phyloP scores from a whole-genome alignment of 2,888 invertebrate species.

The Hirtodrosophila trivittata region DNA sequence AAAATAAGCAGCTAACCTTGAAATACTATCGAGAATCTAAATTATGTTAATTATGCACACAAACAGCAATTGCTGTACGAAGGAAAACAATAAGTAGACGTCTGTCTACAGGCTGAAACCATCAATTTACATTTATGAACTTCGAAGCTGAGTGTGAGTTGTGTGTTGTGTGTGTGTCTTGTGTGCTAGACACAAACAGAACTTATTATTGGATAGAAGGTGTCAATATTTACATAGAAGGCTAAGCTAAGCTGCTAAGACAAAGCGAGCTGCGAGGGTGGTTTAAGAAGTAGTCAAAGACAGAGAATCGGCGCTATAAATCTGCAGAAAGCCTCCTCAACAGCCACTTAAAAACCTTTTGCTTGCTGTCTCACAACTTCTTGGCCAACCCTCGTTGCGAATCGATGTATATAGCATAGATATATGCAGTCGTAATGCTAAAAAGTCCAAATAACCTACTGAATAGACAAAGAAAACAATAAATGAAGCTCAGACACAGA shows the following conservation, averaged over 20 bases:
- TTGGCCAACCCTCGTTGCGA: no score
- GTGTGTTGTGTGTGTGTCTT: no score
- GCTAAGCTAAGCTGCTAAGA: conserved; percentile 5
- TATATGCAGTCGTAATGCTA: neutral
- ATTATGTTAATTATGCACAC: conserved; percentile 1
- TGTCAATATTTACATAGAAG: conserved; percentile 32
- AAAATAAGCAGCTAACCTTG: no score
- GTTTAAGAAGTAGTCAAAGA: neutral
- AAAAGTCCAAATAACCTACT: neutral
- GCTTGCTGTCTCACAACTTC: neutral
- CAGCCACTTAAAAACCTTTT: no score
- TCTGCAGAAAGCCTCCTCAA: no score
- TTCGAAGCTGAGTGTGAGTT: neutral
- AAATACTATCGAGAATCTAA: no score
- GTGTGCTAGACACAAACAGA: neutral
- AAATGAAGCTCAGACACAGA: conserved; percentile 1
- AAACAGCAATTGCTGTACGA: neutral
- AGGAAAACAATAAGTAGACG: neutral
- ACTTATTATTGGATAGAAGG: neutral
- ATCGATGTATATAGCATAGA: no score
- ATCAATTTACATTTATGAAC: neutral
- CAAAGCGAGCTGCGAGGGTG: conserved; percentile 4
- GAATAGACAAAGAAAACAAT: neutral
- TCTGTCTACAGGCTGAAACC: neutral
- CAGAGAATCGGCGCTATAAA: no score